Percentiles rank a stretch among this genome's conserved stretches.
Conservation (phyloP, 2,113 vertebrate species). For the Ramphastos sulfuratus region DNA sequence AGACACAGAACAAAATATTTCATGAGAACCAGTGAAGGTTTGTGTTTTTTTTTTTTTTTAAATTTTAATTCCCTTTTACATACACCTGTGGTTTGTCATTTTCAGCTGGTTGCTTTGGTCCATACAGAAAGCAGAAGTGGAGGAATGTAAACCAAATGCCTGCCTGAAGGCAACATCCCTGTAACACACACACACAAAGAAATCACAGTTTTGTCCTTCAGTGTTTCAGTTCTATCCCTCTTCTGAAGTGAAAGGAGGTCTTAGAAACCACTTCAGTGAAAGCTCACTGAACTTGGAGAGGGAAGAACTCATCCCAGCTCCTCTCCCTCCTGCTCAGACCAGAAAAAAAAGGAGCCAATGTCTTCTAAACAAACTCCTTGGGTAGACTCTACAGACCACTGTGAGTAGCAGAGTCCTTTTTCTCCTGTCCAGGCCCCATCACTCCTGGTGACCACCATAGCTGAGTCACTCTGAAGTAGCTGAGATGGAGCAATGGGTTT, state of each 20-base stretch:
- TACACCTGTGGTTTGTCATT: slow-evolving; percentile 31
- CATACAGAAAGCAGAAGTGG: slow-evolving; percentile 51
- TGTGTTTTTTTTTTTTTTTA: background rate
- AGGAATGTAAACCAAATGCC: slow-evolving; percentile 51
- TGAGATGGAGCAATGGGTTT: background rate
- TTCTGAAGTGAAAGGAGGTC: background rate
- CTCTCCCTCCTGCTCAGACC: background rate
- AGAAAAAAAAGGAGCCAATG: background rate
- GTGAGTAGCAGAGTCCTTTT: background rate
- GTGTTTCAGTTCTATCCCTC: background rate
- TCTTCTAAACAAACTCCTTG: background rate
- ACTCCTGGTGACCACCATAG: background rate
- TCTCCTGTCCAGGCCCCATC: background rate
- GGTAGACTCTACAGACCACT: background rate
- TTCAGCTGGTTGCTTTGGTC: slow-evolving; percentile 49
- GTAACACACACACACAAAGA: background rate
- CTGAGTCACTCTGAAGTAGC: background rate
- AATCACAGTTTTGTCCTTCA: background rate
- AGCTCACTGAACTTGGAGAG: background rate
- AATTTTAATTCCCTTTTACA: slow-evolving; percentile 67
- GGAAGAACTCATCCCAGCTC: background rate
- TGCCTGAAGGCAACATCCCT: background rate
- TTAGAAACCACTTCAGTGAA: background rate
- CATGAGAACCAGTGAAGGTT: background rate
- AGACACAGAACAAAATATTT: background rate